phyloP scores from a whole-genome alignment of 2,797 vertebrate genomes.

The Chelon labrosus region DNA sequence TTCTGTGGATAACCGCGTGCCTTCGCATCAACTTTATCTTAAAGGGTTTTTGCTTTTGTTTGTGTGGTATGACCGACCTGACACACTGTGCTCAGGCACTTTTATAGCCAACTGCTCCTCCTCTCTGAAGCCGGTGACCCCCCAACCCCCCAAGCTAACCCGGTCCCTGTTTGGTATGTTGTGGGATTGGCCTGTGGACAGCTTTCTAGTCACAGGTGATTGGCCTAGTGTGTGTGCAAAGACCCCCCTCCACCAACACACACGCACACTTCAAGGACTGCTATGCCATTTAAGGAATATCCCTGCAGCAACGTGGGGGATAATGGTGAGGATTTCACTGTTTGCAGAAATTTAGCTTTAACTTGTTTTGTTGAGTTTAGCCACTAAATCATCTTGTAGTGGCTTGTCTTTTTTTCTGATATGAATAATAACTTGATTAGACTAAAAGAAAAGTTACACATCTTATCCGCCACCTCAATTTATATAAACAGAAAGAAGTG shows the following conservation, averaged over 20 bases:
- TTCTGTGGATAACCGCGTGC: not conserved
- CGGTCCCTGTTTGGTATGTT: constrained; percentile 42
- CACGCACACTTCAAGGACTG: constrained; percentile 35
- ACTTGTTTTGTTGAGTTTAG: constrained; percentile 2
- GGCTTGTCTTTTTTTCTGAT: not conserved
- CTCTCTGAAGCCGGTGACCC: constrained; percentile 17
- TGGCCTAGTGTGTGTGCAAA: constrained; percentile 45
- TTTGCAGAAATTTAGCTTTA: constrained; percentile 22
- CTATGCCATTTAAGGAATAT: constrained; percentile 72
- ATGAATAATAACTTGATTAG: not conserved
- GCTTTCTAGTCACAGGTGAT: constrained; percentile 66
- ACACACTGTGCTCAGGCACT: constrained; percentile 3
- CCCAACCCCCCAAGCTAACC: constrained; percentile 6
- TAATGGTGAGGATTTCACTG: constrained; percentile 12
- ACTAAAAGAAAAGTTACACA: not conserved
- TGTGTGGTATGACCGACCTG: constrained; percentile 14
- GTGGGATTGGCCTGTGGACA: constrained; percentile 22
- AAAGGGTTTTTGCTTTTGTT: not conserved
- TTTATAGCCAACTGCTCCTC: not conserved
- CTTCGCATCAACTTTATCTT: not conserved
- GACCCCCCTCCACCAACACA: not conserved
- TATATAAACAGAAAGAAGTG: no score
- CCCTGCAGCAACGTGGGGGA: constrained; percentile 33
- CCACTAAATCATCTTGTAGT: not conserved
- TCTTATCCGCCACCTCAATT: no score